phyloP scores from a whole-genome alignment of 2,113 vertebrate species.

The Chionodraco myersi region DNA sequence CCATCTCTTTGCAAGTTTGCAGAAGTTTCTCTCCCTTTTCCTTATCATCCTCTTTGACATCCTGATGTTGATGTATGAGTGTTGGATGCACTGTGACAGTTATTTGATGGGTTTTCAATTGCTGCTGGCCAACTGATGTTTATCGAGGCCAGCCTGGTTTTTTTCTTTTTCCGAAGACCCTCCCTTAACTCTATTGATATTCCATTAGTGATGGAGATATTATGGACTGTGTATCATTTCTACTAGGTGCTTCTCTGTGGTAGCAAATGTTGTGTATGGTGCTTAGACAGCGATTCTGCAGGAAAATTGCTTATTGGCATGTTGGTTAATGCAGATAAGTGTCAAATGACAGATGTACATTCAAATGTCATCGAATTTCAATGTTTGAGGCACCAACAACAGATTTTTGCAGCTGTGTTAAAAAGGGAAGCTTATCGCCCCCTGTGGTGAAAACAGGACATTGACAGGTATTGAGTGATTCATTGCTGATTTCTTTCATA shows the following conservation, averaged over 20 bases:
- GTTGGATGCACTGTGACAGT: slow-evolving; percentile 39
- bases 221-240: slow-evolving; percentile 21
- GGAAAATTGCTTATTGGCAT: slow-evolving; percentile 14
- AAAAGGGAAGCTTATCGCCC: slow-evolving; percentile 27
- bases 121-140: slow-evolving; percentile 12
- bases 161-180: background rate
- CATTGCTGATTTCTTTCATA: background rate
- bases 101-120: slow-evolving; percentile 26
- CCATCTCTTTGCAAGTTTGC: background rate
- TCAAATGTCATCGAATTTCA: background rate
- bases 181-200: slow-evolving; percentile 22
- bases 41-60: slow-evolving; percentile 12
- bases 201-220: slow-evolving; percentile 43
- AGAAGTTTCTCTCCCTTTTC: background rate
- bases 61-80: slow-evolving; percentile 52
- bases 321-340: slow-evolving; percentile 18
- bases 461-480: background rate
- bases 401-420: background rate
- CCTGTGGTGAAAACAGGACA: slow-evolving; percentile 38
- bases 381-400: background rate
- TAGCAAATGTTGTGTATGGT: background rate
- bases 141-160: slow-evolving; percentile 15
- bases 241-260: slow-evolving; percentile 8
- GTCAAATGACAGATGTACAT: background rate
- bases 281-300: background rate